These are phyloP conservation scores for Drosophila bifasciata DNA, from an alignment of 1,140 invertebrate genomes.

Conservation along the genomic window DNA sequence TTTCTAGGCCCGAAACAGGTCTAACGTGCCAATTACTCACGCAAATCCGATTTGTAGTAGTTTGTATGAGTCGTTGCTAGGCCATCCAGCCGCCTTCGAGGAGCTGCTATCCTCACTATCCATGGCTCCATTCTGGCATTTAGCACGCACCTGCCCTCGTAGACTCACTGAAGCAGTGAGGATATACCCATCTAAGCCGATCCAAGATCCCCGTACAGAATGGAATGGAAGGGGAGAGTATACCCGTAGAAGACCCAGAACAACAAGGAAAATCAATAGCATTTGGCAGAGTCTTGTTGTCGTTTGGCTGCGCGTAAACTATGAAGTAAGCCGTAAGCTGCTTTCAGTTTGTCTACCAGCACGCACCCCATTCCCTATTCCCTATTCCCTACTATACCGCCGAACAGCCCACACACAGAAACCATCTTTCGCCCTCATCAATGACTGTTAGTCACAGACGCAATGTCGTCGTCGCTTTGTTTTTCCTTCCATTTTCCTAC, in stretches of 20 bases:
- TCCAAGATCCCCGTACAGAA: not conserved
- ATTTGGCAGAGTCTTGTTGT: slow-evolving; percentile 70
- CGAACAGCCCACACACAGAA: not conserved
- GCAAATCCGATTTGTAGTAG: slow-evolving; percentile 80
- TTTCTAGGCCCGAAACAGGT: slow-evolving; percentile 44
- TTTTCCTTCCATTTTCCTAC: slow-evolving; percentile 48
- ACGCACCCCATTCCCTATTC: slow-evolving; percentile 43
- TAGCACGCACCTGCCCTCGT: slow-evolving; percentile 38
- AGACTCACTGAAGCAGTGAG: slow-evolving; percentile 22
- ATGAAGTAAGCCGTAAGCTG: slow-evolving; percentile 80
- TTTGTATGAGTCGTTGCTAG: slow-evolving; percentile 21
- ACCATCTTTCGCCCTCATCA: slow-evolving; percentile 18
- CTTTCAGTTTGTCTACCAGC: slow-evolving; percentile 66
- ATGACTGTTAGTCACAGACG: slow-evolving; percentile 76
- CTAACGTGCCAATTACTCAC: slow-evolving; percentile 80
- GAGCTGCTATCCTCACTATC: slow-evolving; percentile 47
- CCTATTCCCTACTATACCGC: not conserved
- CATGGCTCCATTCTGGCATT: slow-evolving; percentile 41
- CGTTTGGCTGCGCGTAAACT: slow-evolving; percentile 65
- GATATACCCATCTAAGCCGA: slow-evolving; percentile 47
- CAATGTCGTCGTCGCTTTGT: slow-evolving; percentile 67
- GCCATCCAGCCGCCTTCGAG: slow-evolving; percentile 10
- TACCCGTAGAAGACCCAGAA: slow-evolving; percentile 13
- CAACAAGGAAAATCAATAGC: slow-evolving; percentile 70
- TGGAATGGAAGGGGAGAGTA: slow-evolving; percentile 2